Percentiles rank a stretch among this genome's conserved stretches.
Evolutionary conservation across 2,888 invertebrate species (phyloP).

Genomic region (Zeuzera pyrina): DNA sequence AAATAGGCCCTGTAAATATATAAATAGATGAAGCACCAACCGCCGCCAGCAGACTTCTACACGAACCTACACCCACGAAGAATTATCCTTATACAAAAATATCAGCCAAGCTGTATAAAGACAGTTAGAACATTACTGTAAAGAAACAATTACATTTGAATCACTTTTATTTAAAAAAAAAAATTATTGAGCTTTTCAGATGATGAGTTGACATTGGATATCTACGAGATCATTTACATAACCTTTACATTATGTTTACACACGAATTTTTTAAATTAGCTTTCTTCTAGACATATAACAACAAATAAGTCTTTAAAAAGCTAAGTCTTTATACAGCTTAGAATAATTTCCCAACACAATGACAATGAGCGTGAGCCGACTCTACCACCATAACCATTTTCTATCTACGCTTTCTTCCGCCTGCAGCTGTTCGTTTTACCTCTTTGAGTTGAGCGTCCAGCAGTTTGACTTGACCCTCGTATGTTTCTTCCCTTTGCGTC

Average conservation of each 20-base stretch:
- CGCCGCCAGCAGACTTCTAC: conserved; percentile 42
- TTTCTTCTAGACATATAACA: too few species aligned
- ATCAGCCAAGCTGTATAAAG: too few species aligned
- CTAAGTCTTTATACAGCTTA: conserved; percentile 8
- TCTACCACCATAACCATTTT: conserved; percentile 57
- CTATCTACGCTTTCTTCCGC: conserved; percentile 40
- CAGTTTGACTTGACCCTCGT: conserved; percentile 91
- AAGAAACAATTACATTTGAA: too few species aligned
- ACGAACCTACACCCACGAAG: conserved; percentile 53
- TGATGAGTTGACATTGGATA: too few species aligned
- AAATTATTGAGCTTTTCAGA: too few species aligned
- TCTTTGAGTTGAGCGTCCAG: conserved; percentile 93
- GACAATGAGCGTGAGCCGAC: conserved; percentile 51
- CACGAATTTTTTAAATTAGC: too few species aligned
- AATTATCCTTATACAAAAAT: too few species aligned
- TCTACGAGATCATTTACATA: too few species aligned
- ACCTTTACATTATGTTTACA: too few species aligned
- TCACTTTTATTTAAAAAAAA: too few species aligned
- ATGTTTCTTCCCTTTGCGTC: conserved; percentile 95
- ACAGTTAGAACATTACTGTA: too few species aligned
- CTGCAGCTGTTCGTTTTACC: conserved; percentile 76
- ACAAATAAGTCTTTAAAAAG: too few species aligned
- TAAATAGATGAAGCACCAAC: conserved; percentile 71
- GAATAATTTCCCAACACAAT: conserved; percentile 35
- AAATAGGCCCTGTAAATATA: conserved; percentile 43